phyloP scores from a whole-genome alignment of 2,797 vertebrate species.

The Acanthurus leucopareius region DNA sequence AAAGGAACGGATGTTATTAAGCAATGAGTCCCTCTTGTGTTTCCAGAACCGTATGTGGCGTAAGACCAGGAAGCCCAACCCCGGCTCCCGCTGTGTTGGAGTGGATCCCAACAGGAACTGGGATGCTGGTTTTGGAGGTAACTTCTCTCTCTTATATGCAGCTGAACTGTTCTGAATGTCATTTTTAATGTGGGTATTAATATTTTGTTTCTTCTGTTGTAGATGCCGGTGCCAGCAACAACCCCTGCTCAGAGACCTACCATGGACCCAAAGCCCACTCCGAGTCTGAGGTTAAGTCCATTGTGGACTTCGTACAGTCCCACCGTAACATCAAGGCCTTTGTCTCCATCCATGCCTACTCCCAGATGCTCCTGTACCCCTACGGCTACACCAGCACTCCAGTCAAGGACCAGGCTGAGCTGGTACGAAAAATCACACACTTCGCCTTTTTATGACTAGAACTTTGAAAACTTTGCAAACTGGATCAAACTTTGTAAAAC shows the following conservation, averaged over 20 bases:
- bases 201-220: slow-evolving; percentile 1
- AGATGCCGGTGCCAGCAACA: slow-evolving; percentile 89
- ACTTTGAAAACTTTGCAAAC: too few relatives aligned
- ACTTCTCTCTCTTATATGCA: neutral
- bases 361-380: slow-evolving; percentile 95
- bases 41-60: slow-evolving; percentile 96
- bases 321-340: slow-evolving; percentile 94
- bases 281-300: slow-evolving; percentile 92
- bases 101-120: slow-evolving; percentile 98
- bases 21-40: neutral
- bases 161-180: too few relatives aligned
- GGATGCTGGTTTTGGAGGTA: slow-evolving; percentile 93
- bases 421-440: slow-evolving; percentile 81
- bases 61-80: slow-evolving; percentile 91
- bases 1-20: neutral
- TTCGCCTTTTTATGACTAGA: neutral
- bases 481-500: too few relatives aligned
- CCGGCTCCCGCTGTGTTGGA: slow-evolving; percentile 85
- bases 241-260: slow-evolving; percentile 90
- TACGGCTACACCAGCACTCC: slow-evolving; percentile 88
- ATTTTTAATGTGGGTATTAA: neutral
- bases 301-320: slow-evolving; percentile 92
- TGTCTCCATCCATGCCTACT: slow-evolving; percentile 96
- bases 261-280: slow-evolving; percentile 89
- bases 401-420: slow-evolving; percentile 80